These are phyloP conservation scores for Erebia palarica DNA, from an alignment of 2,888 invertebrate genomes.

Conservation along the genomic window DNA sequence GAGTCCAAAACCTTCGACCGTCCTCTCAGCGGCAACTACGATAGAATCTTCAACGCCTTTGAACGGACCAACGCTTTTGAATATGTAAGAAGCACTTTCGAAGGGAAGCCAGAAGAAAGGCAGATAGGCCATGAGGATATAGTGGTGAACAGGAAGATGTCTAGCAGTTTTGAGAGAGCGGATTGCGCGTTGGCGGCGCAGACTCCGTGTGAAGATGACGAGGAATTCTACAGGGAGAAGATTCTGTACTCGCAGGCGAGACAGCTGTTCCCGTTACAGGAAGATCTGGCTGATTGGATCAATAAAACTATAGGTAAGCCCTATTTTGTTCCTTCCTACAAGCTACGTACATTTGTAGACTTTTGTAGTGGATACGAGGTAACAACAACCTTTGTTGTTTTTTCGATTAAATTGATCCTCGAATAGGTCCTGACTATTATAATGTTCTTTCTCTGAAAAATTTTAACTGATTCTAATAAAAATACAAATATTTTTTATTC, in stretches of 20 bases:
- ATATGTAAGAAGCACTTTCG: constrained; percentile 60
- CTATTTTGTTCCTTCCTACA: background rate
- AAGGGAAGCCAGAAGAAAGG: constrained; percentile 57
- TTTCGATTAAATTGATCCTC: too few species aligned
- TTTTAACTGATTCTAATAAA: too few species aligned
- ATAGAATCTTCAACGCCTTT: constrained; percentile 78
- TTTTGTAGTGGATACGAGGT: too few species aligned
- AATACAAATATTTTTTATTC: too few species aligned
- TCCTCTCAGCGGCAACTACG: constrained; percentile 75
- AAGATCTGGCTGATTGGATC: constrained; percentile 94
- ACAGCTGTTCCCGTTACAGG: constrained; percentile 91
- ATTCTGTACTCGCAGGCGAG: constrained; percentile 89
- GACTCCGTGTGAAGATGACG: constrained; percentile 81
- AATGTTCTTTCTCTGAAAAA: too few species aligned
- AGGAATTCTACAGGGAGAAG: constrained; percentile 87
- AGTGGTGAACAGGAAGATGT: constrained; percentile 73
- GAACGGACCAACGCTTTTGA: constrained; percentile 79
- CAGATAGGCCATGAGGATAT: constrained; percentile 69
- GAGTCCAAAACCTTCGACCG: constrained; percentile 67
- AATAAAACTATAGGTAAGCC: constrained; percentile 91
- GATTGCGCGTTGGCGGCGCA: constrained; percentile 79
- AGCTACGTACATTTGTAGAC: background rate
- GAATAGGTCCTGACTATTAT: too few species aligned
- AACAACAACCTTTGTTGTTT: too few species aligned
- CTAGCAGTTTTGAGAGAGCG: constrained; percentile 74